phyloP scores from a whole-genome alignment of 2,113 vertebrate genomes.

The Rousettus leschenaultii region DNA sequence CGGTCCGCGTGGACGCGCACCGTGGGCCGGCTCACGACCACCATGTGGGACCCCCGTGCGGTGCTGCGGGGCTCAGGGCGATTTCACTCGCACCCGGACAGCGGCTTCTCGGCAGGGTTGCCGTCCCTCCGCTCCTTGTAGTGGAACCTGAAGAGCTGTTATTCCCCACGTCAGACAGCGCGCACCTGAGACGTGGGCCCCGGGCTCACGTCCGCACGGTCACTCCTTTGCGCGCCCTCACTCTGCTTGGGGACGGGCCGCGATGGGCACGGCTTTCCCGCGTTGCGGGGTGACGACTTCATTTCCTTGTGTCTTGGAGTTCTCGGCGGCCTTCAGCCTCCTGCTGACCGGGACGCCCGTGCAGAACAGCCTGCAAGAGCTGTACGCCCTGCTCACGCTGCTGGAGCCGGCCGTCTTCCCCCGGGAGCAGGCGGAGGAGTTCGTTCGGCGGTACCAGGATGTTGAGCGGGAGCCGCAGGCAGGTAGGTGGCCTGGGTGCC shows the following conservation, averaged over 20 bases:
- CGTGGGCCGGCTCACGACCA: too few species aligned
- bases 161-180: not conserved
- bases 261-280: not conserved
- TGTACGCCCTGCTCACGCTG: conserved; percentile 93
- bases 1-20: not conserved
- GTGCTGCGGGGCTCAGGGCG: not conserved
- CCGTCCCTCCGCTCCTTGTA: not conserved
- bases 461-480: conserved; percentile 83
- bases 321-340: conserved; percentile 87
- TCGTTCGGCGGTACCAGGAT: conserved; percentile 83
- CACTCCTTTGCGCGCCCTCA: not conserved
- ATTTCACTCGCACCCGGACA: not conserved
- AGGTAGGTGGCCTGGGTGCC: conserved; percentile 78
- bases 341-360: conserved; percentile 94
- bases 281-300: not conserved
- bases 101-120: not conserved
- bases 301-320: conserved; percentile 79
- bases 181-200: not conserved
- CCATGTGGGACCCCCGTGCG: not conserved
- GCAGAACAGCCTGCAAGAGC: conserved; percentile 94
- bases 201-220: not conserved
- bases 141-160: not conserved
- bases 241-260: not conserved
- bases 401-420: conserved; percentile 89
- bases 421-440: conserved; percentile 81